phyloP scores from a whole-genome alignment of 2,113 vertebrate genomes.

The Anser brachyrhynchus region DNA sequence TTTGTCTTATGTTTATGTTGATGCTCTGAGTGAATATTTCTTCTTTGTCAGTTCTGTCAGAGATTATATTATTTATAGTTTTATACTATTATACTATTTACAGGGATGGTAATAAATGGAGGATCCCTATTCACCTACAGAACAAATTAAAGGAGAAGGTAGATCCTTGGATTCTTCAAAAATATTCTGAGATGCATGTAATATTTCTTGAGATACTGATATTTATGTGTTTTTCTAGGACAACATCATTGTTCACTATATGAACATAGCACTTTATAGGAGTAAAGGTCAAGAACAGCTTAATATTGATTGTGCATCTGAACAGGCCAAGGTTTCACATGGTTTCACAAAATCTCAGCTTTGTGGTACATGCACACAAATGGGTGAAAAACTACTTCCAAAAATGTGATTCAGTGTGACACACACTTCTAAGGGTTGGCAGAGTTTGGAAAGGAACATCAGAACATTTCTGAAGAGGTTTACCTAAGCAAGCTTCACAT shows the following conservation, averaged over 20 bases:
- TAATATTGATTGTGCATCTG: neutral
- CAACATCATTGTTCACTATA: neutral
- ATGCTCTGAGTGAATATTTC: neutral
- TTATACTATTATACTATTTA: no score
- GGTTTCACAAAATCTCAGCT: neutral
- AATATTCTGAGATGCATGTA: neutral
- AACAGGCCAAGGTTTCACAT: neutral
- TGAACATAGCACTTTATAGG: neutral
- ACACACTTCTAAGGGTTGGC: fast-evolving
- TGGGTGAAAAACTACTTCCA: neutral
- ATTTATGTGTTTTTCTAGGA: neutral
- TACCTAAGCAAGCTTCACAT: neutral
- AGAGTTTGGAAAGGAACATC: neutral
- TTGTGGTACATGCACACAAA: neutral
- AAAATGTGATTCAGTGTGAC: neutral
- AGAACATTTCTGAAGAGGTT: neutral
- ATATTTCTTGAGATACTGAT: neutral
- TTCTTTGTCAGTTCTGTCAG: neutral
- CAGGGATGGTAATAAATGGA: neutral
- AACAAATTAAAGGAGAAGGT: neutral
- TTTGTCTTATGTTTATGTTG: neutral
- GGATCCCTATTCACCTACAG: neutral
- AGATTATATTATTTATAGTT: neutral
- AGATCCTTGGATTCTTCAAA: neutral
- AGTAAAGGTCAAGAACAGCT: neutral